These are phyloP conservation scores for Crax fasciolata DNA, from an alignment of 2,797 vertebrate species.

Conservation along the genomic window DNA sequence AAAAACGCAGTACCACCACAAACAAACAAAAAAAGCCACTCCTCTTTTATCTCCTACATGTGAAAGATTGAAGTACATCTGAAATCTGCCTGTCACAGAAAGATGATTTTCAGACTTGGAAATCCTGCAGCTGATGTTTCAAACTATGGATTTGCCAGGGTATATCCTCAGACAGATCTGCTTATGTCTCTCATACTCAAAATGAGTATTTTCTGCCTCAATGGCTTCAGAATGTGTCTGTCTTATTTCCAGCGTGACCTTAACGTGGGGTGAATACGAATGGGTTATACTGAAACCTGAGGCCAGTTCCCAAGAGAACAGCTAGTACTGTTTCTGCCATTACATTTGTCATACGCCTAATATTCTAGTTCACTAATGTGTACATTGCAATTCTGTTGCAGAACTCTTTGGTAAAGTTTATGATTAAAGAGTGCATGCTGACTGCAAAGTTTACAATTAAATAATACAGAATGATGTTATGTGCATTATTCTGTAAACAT, in stretches of 20 bases:
- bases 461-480: background rate
- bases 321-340: background rate
- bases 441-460: background rate
- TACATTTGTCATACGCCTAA: background rate
- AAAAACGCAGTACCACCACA: background rate
- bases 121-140: background rate
- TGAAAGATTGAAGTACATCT: background rate
- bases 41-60: background rate
- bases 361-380: background rate
- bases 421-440: background rate
- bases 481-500: background rate
- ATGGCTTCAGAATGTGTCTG: background rate
- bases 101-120: background rate
- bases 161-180: background rate
- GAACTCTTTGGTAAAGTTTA: background rate
- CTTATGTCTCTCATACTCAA: background rate
- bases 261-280: rapidly evolving
- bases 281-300: background rate
- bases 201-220: background rate
- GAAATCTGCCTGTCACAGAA: background rate
- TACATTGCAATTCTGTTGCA: background rate
- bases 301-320: background rate
- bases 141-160: background rate
- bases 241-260: background rate
- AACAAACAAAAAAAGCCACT: background rate